phyloP scores from a whole-genome alignment of 37 sponge, comb jelly and placozoan species.

The Sycon ciliatum region DNA sequence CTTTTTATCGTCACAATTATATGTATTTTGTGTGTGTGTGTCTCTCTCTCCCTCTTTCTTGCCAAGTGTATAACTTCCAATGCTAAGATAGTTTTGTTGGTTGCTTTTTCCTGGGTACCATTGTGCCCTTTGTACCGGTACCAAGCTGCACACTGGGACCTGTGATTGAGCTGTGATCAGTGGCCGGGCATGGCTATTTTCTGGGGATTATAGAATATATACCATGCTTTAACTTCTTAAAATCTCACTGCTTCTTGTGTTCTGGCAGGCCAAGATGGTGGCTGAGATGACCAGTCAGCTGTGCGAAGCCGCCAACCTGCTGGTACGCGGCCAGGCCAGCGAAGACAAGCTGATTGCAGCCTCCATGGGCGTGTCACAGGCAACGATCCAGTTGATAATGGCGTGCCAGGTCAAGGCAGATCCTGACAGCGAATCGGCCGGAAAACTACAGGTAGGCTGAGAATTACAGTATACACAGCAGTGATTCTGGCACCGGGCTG shows the following conservation, averaged over 20 bases:
- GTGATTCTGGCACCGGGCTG: too few species aligned
- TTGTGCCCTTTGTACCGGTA: too few species aligned
- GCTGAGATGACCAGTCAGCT: constrained; percentile 72
- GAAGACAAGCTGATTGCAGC: constrained; percentile 80
- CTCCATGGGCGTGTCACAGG: constrained; percentile 77
- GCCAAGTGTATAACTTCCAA: too few species aligned
- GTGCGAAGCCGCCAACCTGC: constrained; percentile 88
- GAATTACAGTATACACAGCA: too few species aligned
- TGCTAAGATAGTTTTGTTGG: too few species aligned
- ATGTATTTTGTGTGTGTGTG: neutral
- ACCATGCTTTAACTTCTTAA: too few species aligned
- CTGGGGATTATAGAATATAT: too few species aligned
- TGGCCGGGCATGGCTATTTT: too few species aligned
- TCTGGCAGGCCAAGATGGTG: constrained; percentile 70
- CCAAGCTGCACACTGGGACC: too few species aligned
- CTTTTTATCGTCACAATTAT: neutral
- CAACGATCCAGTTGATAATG: constrained; percentile 83
- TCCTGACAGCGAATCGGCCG: constrained; percentile 57
- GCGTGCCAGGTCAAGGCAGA: constrained; percentile 92
- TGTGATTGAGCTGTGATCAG: too few species aligned
- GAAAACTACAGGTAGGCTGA: constrained; percentile 71
- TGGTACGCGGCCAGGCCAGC: constrained; percentile 65
- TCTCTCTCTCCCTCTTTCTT: too few species aligned
- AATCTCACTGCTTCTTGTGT: neutral
- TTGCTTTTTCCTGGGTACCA: too few species aligned